Conservation (phyloP, 2,888 invertebrate genomes). For the Bugula neritina region DNA sequence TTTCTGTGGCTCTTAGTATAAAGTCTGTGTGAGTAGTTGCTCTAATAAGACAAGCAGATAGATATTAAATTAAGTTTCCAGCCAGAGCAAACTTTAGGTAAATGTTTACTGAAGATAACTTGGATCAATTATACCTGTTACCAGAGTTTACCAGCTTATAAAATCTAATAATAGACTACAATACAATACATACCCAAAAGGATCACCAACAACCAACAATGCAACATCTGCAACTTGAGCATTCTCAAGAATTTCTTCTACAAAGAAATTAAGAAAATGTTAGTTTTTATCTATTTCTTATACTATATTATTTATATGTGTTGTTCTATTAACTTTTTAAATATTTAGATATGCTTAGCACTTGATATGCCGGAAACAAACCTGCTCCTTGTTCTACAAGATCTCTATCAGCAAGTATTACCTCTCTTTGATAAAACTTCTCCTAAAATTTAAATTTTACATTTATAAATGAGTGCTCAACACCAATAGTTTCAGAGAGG, state of each 20-base stretch:
- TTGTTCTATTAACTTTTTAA: too few relatives aligned
- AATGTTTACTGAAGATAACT: too few relatives aligned
- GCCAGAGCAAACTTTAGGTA: too few relatives aligned
- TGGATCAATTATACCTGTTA: too few relatives aligned
- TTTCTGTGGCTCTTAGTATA: slow-evolving; percentile 77
- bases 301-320: too few relatives aligned
- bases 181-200: slow-evolving; percentile 64
- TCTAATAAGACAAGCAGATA: slow-evolving; percentile 55
- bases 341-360: too few relatives aligned
- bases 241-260: slow-evolving; percentile 71
- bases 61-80: too few relatives aligned
- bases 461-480: too few relatives aligned
- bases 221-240: slow-evolving; percentile 73
- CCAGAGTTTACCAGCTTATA: too few relatives aligned
- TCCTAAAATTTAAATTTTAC: slow-evolving; percentile 74
- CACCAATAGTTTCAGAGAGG: slow-evolving; percentile 10
- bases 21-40: slow-evolving; percentile 97
- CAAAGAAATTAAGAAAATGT: slow-evolving; percentile 32
- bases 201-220: slow-evolving; percentile 91
- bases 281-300: too few relatives aligned
- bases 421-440: slow-evolving; percentile 76
- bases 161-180: too few relatives aligned
- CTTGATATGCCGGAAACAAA: too few relatives aligned
- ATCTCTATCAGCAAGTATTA: slow-evolving; percentile 83
- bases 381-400: slow-evolving; percentile 80